Percentiles rank a stretch among this genome's conserved stretches.
These are phyloP conservation scores for Euspilapteryx auroguttella DNA, from an alignment of 2,888 invertebrate species.

Conservation along the genomic window DNA sequence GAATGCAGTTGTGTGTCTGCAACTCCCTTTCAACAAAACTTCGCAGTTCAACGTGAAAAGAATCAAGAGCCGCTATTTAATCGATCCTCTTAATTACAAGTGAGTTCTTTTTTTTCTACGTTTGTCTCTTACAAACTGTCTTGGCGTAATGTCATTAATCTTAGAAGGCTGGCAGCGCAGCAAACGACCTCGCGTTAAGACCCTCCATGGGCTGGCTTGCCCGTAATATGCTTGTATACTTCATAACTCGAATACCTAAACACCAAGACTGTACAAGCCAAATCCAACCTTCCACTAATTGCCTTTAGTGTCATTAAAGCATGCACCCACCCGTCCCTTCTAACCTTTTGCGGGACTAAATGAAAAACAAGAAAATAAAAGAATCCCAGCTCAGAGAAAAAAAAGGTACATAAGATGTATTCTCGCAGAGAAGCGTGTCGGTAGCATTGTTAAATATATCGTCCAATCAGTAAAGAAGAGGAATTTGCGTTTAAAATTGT, in stretches of 20 bases:
- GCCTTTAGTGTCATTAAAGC: constrained; percentile 44
- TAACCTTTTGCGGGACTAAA: constrained; percentile 24
- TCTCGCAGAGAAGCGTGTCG: constrained; percentile 43
- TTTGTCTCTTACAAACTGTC: constrained; percentile 46
- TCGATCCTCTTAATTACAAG: constrained; percentile 32
- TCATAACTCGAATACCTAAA: constrained; percentile 34
- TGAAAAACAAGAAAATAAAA: constrained; percentile 44
- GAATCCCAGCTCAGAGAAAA: constrained; percentile 36
- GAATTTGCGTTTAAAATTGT: constrained; percentile 49
- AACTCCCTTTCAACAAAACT: too few species aligned
- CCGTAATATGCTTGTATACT: constrained; percentile 42
- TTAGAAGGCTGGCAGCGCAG: constrained; percentile 50
- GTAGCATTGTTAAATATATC: constrained; percentile 58
- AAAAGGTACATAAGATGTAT: constrained; percentile 50
- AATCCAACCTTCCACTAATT: constrained; percentile 45
- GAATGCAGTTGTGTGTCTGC: too few species aligned
- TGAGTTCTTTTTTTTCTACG: constrained; percentile 40
- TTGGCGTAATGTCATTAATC: constrained; percentile 54
- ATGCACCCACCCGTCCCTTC: constrained; percentile 17
- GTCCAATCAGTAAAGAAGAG: constrained; percentile 54
- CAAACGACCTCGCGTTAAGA: constrained; percentile 57
- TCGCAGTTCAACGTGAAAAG: too few species aligned
- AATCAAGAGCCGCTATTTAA: too few species aligned
- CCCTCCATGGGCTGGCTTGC: constrained; percentile 44
- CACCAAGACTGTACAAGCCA: constrained; percentile 30